Base-by-base conservation (phyloP, 2,113 vertebrate genomes). In the Arizona elegans region DNA sequence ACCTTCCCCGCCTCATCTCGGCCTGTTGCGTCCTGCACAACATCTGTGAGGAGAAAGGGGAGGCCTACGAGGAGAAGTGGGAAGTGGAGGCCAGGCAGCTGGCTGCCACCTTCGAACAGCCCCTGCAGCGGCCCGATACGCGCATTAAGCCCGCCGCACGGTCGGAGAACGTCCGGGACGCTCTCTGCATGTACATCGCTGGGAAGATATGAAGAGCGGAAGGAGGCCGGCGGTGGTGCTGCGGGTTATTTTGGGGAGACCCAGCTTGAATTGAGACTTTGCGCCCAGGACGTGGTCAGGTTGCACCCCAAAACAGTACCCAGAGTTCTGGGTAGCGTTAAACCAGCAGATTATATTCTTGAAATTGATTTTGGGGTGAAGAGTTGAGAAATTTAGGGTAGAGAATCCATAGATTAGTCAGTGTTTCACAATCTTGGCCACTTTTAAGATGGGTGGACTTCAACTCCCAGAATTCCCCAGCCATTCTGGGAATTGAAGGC, bases 41-140 rank as follows among this genome's bases (percentile, higher is more conserved):
- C 92, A 93, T 93, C 92, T 93, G 92, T 0, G 89, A 93, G 92
- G 92, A 90, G 81, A 93, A 87, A 43, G 92, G 89, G n/a, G 92
- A 93, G 50, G 92, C 92, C 47, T 93, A 93, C 23, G 81, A 93
- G 21, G 89, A 93, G 1, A 54, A 50, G 8, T 93, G 92, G 92
- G 92, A 93, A 29, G n/a, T n/a, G 0, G 92, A 93, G 9, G 92
- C 92, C n/a, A 87, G 8, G 47, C 92, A 93, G 23, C 23, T 93
- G 50, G 89, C 92, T 0, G 81, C 89, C 55, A 93, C 92, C 7
- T 93, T 93, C 0, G 89, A 93, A 8, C 92, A 93, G 56, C 92
- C 92, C 1, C 89, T 93, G 8, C 92, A 93, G 89, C 56, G 92
- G 8, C 92, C 92, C 0, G 92, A 93, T 33, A 38, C n/a, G 0